Evolutionary conservation across 2,113 vertebrate genomes (phyloP), one percentile per base, ranked within the genome.

Genomic region (Pelecanoides urinatrix): DNA sequence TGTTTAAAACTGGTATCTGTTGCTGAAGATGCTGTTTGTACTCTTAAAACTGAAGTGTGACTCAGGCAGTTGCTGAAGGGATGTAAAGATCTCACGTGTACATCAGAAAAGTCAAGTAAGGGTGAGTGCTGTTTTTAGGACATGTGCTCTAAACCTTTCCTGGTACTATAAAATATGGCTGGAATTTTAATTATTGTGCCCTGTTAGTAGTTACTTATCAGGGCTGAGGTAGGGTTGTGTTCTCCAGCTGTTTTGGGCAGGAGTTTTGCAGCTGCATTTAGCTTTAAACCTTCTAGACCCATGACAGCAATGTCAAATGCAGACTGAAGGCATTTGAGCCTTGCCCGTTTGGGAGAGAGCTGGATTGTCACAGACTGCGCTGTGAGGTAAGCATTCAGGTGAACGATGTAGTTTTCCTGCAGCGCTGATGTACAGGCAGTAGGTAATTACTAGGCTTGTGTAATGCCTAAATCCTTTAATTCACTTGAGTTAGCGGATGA

Each of bases 271-370:
- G 61, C 34, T 73, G 20, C 15, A 1, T n/a, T 55, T 42, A 22
- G 7, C 56, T 45, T 63, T 40, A 23, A 22, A 10, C 27, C 23
- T 42, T 22, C 12, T 58, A n/a, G 25, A 42, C 9, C 50, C 7
- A 0, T 2, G 40, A 13, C 15, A 53, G 27, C 17, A 3, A 0
- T 18, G 16, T 20, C 13, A 66, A 66, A 62, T 16, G 36, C 34
- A 16, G 40, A 22, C 34, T 36, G 21, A 4, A 10, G 25, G 6
- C 5, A 2, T 3, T 14, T n/a, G 26, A n/a, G 36, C 29, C 32
- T 23, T 38, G 10, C 11, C 3, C 0, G 3, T 19, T 44, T 9
- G 34, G 52, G 25, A 26, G 61, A 56, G 42, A 15, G 11, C 11
- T 45, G 5, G 11, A 11, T 20, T 40, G 11, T 44, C 22, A 8